Conservation (phyloP, 2,113 vertebrate species). For the Aldabrachelys gigantea region DNA sequence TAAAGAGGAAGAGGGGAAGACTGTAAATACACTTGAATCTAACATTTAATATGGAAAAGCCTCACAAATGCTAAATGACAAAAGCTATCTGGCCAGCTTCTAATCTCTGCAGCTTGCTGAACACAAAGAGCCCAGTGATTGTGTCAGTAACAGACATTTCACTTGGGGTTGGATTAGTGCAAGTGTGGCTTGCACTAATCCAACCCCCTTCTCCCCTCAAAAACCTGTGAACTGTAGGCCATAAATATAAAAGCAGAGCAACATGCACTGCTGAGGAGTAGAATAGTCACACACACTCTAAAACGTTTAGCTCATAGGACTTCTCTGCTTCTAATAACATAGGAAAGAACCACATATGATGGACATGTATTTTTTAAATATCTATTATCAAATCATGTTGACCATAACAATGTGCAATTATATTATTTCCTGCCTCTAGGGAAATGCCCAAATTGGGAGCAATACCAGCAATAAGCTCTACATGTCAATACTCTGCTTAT, state of each 20-base stretch:
- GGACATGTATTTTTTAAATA: neutral
- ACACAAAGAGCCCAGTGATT: conserved; percentile 57
- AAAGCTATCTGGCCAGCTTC: conserved; percentile 40
- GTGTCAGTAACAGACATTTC: conserved; percentile 61
- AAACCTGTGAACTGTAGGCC: conserved; percentile 53
- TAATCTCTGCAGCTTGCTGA: conserved; percentile 36
- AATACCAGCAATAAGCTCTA: neutral
- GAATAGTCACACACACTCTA: neutral
- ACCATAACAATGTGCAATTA: neutral
- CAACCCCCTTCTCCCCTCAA: neutral
- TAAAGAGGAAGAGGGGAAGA: conserved; percentile 15
- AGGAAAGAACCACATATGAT: accelerated
- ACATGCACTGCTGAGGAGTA: neutral
- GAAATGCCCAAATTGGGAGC: neutral
- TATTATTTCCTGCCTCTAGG: neutral
- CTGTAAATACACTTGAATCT: conserved; percentile 63
- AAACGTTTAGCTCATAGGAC: neutral
- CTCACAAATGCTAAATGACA: conserved; percentile 28
- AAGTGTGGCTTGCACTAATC: conserved; percentile 57
- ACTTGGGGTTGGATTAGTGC: too few species aligned
- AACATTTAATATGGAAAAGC: conserved; percentile 21
- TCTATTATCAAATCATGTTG: neutral
- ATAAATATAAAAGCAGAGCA: conserved; percentile 66
- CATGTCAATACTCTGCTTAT: neutral
- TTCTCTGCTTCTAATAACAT: neutral